Percentiles rank a stretch among this genome's conserved stretches.
phyloP scores from a whole-genome alignment of 1,140 invertebrate genomes.

The Plectus sambesii region DNA sequence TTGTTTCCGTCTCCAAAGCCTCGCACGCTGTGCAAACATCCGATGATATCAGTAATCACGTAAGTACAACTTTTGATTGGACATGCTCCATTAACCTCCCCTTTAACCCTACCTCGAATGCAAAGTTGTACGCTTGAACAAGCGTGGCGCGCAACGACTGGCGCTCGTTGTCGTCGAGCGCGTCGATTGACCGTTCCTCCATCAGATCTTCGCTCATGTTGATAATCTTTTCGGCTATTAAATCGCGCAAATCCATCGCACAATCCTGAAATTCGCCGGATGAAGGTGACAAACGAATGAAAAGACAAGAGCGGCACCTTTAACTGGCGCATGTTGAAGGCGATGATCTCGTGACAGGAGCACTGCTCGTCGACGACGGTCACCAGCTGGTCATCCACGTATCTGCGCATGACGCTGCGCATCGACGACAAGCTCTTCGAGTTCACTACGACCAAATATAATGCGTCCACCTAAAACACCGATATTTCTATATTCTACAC shows the following conservation, averaged over 20 bases:
- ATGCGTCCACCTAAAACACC: neutral
- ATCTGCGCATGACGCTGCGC: neutral
- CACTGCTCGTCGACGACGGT: neutral
- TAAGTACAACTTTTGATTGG: too few relatives aligned
- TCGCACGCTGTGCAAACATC: too few relatives aligned
- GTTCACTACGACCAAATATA: neutral
- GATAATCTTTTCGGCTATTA: too few relatives aligned
- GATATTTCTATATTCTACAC: too few relatives aligned
- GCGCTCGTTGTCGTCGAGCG: slow-evolving; percentile 54
- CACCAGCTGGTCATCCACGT: neutral
- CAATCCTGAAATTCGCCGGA: slow-evolving; percentile 51
- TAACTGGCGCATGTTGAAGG: neutral
- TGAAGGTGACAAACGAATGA: neutral
- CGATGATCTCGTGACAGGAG: neutral
- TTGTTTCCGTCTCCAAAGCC: slow-evolving; percentile 2
- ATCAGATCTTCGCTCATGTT: slow-evolving; percentile 51
- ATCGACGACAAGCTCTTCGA: neutral
- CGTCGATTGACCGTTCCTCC: slow-evolving; percentile 44
- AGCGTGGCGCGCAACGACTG: slow-evolving; percentile 62
- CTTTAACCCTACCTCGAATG: slow-evolving; percentile 62
- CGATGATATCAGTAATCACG: too few relatives aligned
- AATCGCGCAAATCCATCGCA: slow-evolving; percentile 55
- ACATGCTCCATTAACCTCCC: too few relatives aligned
- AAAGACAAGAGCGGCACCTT: neutral
- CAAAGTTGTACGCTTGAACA: slow-evolving; percentile 72